phyloP scores from a whole-genome alignment of 1,140 invertebrate species.

The Aphidius ervi region DNA sequence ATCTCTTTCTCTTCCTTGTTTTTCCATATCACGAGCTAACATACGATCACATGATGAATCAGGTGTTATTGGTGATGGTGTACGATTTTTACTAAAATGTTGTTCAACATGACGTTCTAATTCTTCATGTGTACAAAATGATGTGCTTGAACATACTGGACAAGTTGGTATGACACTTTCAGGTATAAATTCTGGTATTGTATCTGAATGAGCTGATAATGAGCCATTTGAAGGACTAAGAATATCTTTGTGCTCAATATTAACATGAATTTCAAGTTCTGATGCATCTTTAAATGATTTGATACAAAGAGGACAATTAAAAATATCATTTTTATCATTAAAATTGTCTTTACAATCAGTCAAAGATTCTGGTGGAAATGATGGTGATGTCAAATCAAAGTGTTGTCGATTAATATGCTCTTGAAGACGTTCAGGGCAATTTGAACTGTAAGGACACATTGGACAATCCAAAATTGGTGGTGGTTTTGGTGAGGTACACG shows the following conservation, averaged over 20 bases:
- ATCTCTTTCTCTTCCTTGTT: conserved; percentile 65
- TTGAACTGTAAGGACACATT: conserved; percentile 73
- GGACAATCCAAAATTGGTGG: conserved; percentile 62
- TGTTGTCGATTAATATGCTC: conserved; percentile 82
- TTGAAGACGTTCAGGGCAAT: conserved; percentile 69
- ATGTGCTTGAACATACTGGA: conserved; percentile 55
- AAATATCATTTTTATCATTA: conserved; percentile 43
- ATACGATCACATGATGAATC: conserved; percentile 56
- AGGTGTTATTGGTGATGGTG: conserved; percentile 52
- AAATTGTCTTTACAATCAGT: conserved; percentile 36
- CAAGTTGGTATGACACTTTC: conserved; percentile 37
- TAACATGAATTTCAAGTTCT: conserved; percentile 81
- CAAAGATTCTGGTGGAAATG: conserved; percentile 56
- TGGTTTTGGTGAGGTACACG: conserved; percentile 46
- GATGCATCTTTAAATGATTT: conserved; percentile 67
- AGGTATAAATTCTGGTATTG: conserved; percentile 5
- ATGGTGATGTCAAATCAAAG: conserved; percentile 78
- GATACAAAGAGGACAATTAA: conserved; percentile 69
- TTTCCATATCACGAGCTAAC: conserved; percentile 60
- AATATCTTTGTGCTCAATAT: conserved; percentile 75
- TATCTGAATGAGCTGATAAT: conserved; percentile 35
- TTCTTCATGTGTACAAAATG: conserved; percentile 53
- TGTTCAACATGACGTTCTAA: conserved; percentile 67
- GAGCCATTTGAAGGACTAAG: conserved; percentile 52
- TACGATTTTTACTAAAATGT: conserved; percentile 58